Base-by-base conservation (phyloP, 2,888 invertebrate genomes). In the Mesochorus sp. region DNA sequence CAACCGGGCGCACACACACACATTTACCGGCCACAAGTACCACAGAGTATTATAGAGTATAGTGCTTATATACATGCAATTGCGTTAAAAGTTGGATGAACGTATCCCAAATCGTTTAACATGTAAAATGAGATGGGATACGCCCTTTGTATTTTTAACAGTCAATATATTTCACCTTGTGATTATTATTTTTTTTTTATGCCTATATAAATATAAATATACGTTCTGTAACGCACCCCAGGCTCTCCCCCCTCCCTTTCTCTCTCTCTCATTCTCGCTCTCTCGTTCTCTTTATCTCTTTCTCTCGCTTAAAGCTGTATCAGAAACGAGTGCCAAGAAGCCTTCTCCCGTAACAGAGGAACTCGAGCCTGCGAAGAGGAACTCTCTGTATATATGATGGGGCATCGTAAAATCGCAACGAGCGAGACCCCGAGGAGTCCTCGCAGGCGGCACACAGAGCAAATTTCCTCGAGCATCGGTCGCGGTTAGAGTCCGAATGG, bases 401-500 rank as follows among this genome's bases (percentile, higher is more conserved):
- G 44, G 34, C 51, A 55, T 76, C 76, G 76, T 76, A 72, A 76
- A 76, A 61, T 66, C 37, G 67, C 53, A 31, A 47, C 12, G 4
- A 21, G n/a, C 42, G 12, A 28, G 47, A 62, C n/a, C n/a, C n/a
- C n/a, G 28, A 44, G 12, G 59, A 47, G 19, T 19, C 14, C 21
- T 24, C 49, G 19, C 49, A n/a, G 47, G 21, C 8, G 24, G 44
- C 17, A 19, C 17, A 5, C 44, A 8, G 12, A 44, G 12, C 49
- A 66, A 53, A 57, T 47, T 39, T 37, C 51, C 26, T 39, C 34
- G 61, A 49, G 53, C 37, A 51, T 64, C 19, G 53, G 17, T 57
- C 34, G 72, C 72, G 67, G 44, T 44, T 14, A 55, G 64, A 77
- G 75, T 72, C 55, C 42, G 34, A 75, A 80, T 37, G 71, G 59